Evolutionary conservation across 35 echinoderm and acorn worm genomes (phyloP).

Genomic region (Chiridota heheva): DNA sequence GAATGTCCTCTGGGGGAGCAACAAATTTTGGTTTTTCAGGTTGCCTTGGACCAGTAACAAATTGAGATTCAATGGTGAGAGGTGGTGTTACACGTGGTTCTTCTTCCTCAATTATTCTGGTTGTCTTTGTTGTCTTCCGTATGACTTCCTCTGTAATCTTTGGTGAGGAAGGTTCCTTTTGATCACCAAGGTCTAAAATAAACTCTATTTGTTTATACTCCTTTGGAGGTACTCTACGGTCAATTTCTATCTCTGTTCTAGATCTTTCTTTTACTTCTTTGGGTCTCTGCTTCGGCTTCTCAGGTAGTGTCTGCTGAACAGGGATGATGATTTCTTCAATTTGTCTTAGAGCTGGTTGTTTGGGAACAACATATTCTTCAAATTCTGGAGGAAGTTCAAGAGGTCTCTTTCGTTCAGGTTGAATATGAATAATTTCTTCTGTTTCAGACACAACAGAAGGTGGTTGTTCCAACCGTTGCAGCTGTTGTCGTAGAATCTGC

Average conservation of each 20-base stretch:
- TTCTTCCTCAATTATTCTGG: background rate
- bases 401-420: slow-evolving; percentile 15
- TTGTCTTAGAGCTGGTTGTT: too few relatives aligned
- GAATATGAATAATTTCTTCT: too few relatives aligned
- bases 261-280: slow-evolving; percentile 28
- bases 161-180: slow-evolving; percentile 15
- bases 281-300: slow-evolving; percentile 9
- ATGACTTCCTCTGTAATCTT: slow-evolving; percentile 1
- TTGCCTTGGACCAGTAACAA: too few relatives aligned
- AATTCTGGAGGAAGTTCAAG: slow-evolving; percentile 45
- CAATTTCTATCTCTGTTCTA: slow-evolving; percentile 41
- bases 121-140: slow-evolving; percentile 24
- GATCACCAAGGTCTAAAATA: slow-evolving; percentile 39
- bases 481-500: too few relatives aligned
- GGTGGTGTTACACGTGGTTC: background rate
- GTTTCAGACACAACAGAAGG: too few relatives aligned
- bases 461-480: too few relatives aligned
- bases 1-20: too few relatives aligned
- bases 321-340: too few relatives aligned
- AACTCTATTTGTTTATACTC: slow-evolving; percentile 44
- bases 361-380: slow-evolving; percentile 38
- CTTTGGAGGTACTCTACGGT: slow-evolving; percentile 20
- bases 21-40: too few relatives aligned
- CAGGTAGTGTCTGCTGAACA: too few relatives aligned
- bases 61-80: too few relatives aligned